A percentile compares a stretch with the other conserved stretches of the same genome.
Evolutionary conservation across 2,113 vertebrate species (phyloP).

Genomic region (Caranx melampygus): DNA sequence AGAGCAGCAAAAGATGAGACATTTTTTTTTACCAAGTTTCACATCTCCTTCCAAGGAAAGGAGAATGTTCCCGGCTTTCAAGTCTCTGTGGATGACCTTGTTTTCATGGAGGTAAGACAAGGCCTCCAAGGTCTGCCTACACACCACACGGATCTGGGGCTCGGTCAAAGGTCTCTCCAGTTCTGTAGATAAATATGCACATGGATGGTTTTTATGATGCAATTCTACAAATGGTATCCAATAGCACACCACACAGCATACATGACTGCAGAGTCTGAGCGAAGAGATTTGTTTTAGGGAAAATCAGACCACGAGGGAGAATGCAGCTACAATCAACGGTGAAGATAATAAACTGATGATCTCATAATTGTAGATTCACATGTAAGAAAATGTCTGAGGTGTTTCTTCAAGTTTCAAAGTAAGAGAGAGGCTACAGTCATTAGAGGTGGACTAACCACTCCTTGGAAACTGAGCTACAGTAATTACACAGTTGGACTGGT

Average conservation of each 20-base stretch:
- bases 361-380: conserved; percentile 16
- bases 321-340: conserved; percentile 9
- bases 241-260: conserved; percentile 39
- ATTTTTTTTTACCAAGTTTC: conserved; percentile 91
- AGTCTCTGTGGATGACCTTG: conserved; percentile 98
- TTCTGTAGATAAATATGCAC: conserved; percentile 82
- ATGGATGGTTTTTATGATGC: conserved; percentile 1
- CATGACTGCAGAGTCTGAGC: conserved; percentile 47
- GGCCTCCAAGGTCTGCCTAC: conserved; percentile 94
- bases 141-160: conserved; percentile 97
- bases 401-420: conserved; percentile 50
- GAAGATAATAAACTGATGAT: conserved; percentile 1
- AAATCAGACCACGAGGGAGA: conserved; percentile 47
- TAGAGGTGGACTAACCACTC: conserved; percentile 65
- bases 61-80: conserved; percentile 98
- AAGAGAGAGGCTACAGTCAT: conserved; percentile 50
- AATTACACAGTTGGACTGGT: conserved; percentile 75
- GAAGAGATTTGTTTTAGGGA: conserved; percentile 13
- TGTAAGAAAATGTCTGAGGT: background rate
- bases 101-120: conserved; percentile 95
- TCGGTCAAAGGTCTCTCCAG: conserved; percentile 96
- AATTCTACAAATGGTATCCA: conserved; percentile 38
- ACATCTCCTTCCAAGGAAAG: conserved; percentile 95
- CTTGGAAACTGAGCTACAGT: conserved; percentile 76
- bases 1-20: background rate